Percentiles rank a stretch among this genome's conserved stretches.
These are phyloP conservation scores for Teleopsis dalmanni DNA, from an alignment of 1,140 invertebrate species.

Conservation along the genomic window DNA sequence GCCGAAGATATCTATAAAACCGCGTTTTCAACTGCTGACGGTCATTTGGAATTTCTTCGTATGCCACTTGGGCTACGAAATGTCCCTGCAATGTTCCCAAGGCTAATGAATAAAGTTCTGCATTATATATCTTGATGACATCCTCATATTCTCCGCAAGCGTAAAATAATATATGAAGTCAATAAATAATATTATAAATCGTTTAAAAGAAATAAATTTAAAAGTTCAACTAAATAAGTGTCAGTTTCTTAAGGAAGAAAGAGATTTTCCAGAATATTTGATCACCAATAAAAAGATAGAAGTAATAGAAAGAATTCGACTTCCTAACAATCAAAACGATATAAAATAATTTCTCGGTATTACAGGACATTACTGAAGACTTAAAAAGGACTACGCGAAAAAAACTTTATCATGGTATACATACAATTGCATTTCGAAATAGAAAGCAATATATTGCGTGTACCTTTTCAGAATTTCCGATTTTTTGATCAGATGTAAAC, in stretches of 20 bases:
- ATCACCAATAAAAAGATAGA: slow-evolving; percentile 1
- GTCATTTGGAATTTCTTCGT: not conserved
- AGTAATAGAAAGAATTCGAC: not conserved
- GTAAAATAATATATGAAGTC: not conserved
- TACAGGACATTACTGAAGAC: not conserved
- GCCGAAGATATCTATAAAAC: not conserved
- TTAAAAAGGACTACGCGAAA: not conserved
- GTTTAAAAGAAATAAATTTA: not conserved
- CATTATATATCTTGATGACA: not conserved
- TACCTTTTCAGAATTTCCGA: no score
- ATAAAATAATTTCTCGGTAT: not conserved
- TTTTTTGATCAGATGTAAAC: no score
- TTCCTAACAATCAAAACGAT: not conserved
- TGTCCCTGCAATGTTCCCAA: not conserved
- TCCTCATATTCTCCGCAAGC: not conserved
- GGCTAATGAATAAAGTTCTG: not conserved
- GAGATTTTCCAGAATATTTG: not conserved
- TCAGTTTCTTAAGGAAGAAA: not conserved
- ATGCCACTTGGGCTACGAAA: not conserved
- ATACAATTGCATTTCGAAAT: no score
- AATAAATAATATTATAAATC: not conserved
- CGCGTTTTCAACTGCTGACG: not conserved
- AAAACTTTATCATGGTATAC: not conserved
- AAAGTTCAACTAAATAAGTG: not conserved
- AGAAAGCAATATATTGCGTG: no score